phyloP scores from a whole-genome alignment of 2,888 invertebrate species.

The Entomobrya proxima region DNA sequence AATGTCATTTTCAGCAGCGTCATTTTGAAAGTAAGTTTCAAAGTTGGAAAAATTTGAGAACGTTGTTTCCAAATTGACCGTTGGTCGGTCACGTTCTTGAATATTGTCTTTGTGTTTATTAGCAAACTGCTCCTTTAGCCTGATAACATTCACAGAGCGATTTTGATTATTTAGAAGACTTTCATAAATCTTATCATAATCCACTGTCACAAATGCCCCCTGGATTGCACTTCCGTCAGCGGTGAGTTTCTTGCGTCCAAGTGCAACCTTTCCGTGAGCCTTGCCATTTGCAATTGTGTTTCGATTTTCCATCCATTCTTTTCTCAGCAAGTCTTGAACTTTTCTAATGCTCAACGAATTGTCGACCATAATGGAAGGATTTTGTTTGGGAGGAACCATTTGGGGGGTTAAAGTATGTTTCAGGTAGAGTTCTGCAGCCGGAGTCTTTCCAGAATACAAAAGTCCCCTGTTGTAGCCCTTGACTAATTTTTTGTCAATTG shows the following conservation, averaged over 20 bases:
- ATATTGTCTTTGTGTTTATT: not conserved
- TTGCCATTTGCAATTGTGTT: constrained; percentile 5
- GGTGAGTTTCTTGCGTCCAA: not conserved
- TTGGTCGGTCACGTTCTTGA: not conserved
- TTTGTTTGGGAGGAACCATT: not conserved
- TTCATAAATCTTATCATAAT: constrained; percentile 28
- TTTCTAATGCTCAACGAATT: not conserved
- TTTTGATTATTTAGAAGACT: not conserved
- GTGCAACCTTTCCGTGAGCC: constrained; percentile 31
- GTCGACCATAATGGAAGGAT: not conserved
- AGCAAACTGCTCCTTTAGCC: not conserved
- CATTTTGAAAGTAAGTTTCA: not conserved
- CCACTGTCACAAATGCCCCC: not conserved
- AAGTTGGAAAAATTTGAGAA: not conserved
- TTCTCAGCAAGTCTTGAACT: not conserved
- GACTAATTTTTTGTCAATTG: not conserved
- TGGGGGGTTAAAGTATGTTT: not conserved
- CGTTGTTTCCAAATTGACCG: not conserved
- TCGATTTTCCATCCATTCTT: constrained; percentile 12
- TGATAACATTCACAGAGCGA: not conserved
- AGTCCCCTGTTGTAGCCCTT: not conserved
- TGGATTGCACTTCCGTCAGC: not conserved
- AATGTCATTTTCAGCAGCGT: not conserved
- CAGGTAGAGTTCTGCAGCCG: constrained; percentile 29
- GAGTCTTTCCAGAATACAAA: not conserved